Conservation (phyloP, 2,113 vertebrate genomes). For the Hemiprocne comata region DNA sequence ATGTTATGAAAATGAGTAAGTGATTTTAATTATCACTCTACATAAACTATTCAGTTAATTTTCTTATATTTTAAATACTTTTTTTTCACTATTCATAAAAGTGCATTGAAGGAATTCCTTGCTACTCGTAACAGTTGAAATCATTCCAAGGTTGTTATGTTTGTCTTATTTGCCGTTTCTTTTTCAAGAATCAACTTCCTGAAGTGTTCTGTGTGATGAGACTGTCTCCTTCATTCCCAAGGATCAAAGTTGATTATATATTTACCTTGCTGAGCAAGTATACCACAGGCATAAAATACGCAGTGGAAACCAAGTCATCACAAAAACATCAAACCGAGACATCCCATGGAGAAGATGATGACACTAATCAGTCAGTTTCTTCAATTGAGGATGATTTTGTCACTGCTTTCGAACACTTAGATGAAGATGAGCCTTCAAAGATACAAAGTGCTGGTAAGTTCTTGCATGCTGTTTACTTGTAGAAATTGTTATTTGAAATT, state of each 20-base stretch:
- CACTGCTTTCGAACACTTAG: conserved; percentile 94
- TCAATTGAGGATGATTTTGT: conserved; percentile 99
- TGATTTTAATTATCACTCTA: background rate
- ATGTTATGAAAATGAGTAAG: background rate
- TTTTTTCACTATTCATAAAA: background rate
- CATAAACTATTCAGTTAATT: background rate
- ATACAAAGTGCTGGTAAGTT: conserved; percentile 74
- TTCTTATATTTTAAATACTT: background rate
- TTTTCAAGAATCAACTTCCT: conserved; percentile 67
- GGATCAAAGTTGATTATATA: conserved; percentile 77
- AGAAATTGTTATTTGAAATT: background rate
- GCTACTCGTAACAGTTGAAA: background rate
- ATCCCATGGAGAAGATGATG: conserved; percentile 87
- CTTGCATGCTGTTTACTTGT: background rate
- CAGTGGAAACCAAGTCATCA: conserved; percentile 81
- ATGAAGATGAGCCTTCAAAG: conserved; percentile 87
- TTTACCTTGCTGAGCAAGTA: conserved; percentile 90
- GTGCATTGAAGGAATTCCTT: background rate
- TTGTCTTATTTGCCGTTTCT: conserved; percentile 35
- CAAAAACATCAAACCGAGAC: conserved; percentile 74
- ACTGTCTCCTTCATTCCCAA: conserved; percentile 80
- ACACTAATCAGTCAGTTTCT: conserved; percentile 96
- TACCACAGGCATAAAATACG: conserved; percentile 83
- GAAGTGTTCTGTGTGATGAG: conserved; percentile 90
- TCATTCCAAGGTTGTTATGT: background rate